These are phyloP conservation scores for Anser cygnoides DNA, from an alignment of 2,113 vertebrate species.

Conservation along the genomic window DNA sequence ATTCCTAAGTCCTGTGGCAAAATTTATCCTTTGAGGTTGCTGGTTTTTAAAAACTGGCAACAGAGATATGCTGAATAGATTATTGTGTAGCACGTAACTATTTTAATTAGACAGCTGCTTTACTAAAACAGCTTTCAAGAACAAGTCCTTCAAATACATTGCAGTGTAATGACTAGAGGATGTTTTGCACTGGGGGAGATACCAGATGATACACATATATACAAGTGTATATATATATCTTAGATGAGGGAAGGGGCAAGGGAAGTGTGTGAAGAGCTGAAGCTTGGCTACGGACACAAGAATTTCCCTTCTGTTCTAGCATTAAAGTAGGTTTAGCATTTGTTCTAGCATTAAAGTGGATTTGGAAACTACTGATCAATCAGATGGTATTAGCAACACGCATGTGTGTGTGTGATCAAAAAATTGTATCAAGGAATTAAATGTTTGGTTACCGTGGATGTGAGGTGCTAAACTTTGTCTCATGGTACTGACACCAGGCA, in stretches of 20 bases:
- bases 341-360: background rate
- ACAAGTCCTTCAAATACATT: background rate
- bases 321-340: background rate
- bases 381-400: background rate
- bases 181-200: background rate
- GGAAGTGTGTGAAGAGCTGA: background rate
- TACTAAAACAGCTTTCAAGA: background rate
- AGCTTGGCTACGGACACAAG: background rate
- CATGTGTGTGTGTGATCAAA: background rate
- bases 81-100: background rate
- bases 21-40: background rate
- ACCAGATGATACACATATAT: background rate
- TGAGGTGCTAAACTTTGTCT: background rate
- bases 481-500: background rate
- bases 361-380: background rate
- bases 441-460: background rate
- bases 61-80: background rate
- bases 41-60: background rate
- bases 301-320: background rate
- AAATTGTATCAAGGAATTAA: background rate
- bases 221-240: background rate
- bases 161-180: background rate
- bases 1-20: background rate
- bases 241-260: background rate
- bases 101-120: background rate